Percentiles rank a stretch among this genome's conserved stretches.
These are phyloP conservation scores for Halichondria panicea DNA, from an alignment of 37 sponge, comb jelly and placozoan genomes.

Conservation along the genomic window DNA sequence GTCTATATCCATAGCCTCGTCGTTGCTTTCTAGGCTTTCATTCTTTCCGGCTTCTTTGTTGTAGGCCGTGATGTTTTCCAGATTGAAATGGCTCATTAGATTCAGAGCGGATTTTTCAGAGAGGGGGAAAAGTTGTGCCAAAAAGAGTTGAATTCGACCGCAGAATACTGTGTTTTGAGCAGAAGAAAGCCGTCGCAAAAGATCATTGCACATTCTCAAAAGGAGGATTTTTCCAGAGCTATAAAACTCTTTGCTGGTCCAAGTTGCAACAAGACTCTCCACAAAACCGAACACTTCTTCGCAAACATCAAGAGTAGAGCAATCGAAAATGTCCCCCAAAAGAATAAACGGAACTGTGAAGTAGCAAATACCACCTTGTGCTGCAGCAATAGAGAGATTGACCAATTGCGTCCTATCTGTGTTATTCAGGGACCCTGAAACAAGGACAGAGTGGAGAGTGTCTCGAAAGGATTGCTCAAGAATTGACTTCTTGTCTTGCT, in stretches of 20 bases:
- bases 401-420: constrained; percentile 25
- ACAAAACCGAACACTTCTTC: constrained; percentile 77
- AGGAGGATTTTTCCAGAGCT: constrained; percentile 81
- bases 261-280: constrained; percentile 59
- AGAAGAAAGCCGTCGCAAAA: constrained; percentile 85
- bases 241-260: constrained; percentile 77
- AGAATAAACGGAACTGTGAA: constrained; percentile 87
- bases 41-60: constrained; percentile 54
- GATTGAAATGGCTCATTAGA: constrained; percentile 97
- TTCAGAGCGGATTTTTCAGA: constrained; percentile 95
- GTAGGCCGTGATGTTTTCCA: constrained; percentile 93
- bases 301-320: constrained; percentile 81
- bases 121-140: constrained; percentile 94
- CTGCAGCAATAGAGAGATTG: constrained; percentile 38
- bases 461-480: constrained; percentile 91
- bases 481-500: constrained; percentile 76
- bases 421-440: not conserved
- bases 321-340: constrained; percentile 85
- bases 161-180: constrained; percentile 97
- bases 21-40: constrained; percentile 1
- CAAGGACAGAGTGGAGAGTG: constrained; percentile 40
- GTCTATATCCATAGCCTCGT: constrained; percentile 21
- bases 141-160: constrained; percentile 95
- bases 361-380: constrained; percentile 47
- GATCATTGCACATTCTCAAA: constrained; percentile 93